phyloP scores from a whole-genome alignment of 2,797 vertebrate genomes.

The Erithacus rubecula region DNA sequence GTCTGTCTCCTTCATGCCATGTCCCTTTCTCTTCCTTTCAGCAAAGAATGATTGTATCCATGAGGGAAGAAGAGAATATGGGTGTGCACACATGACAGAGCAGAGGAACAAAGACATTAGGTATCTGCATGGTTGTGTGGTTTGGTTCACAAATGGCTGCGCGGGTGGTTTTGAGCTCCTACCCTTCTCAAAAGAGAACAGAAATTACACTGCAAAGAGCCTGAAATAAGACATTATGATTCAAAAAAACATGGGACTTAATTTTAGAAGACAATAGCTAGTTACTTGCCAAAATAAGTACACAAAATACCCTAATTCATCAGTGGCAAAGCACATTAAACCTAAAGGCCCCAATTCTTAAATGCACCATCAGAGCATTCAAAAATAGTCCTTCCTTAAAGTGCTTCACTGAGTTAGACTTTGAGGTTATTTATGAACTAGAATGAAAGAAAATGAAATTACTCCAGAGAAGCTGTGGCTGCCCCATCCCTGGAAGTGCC shows the following conservation, averaged over 20 bases:
- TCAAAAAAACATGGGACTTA: accelerated
- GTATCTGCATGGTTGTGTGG: too few relatives aligned
- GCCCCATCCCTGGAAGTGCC: background rate
- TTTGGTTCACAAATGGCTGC: background rate
- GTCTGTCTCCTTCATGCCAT: background rate
- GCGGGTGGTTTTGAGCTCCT: background rate
- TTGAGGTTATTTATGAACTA: background rate
- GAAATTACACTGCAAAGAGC: background rate
- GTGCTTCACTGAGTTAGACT: background rate
- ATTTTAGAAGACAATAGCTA: background rate
- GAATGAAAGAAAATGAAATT: background rate
- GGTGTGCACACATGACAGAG: background rate
- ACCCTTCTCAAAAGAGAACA: background rate
- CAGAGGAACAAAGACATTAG: background rate
- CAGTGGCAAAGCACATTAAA: background rate
- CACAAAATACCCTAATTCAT: background rate
- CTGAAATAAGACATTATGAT: background rate
- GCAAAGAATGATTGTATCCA: background rate
- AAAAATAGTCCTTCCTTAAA: background rate
- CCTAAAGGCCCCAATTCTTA: background rate
- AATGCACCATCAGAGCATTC: background rate
- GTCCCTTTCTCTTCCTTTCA: background rate
- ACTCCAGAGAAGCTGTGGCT: background rate
- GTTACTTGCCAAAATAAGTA: background rate
- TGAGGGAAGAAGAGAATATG: background rate